Evolutionary conservation across 2,797 vertebrate genomes (phyloP).

Genomic region (Molossus alvarezi): DNA sequence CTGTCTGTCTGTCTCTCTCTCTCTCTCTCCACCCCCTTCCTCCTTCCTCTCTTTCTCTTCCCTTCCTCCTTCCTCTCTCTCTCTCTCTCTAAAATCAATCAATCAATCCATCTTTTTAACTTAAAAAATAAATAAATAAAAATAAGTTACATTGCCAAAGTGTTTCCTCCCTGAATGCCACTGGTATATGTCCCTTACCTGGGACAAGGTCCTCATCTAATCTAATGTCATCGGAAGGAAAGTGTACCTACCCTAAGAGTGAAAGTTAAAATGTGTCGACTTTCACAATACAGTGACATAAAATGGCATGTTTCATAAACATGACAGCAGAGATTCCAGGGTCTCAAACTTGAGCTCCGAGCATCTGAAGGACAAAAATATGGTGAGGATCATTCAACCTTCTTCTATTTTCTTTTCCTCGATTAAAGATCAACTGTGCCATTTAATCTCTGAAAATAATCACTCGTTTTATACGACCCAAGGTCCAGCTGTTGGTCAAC

Average conservation of each 20-base stretch:
- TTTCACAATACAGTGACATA: not conserved
- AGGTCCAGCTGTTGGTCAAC: constrained; percentile 70
- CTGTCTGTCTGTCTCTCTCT: too few relatives aligned
- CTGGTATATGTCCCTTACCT: not conserved
- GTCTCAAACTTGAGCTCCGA: not conserved
- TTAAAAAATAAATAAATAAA: too few relatives aligned
- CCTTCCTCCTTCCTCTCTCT: too few relatives aligned
- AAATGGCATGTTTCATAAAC: not conserved
- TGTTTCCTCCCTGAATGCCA: not conserved
- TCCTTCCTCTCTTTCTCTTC: too few relatives aligned
- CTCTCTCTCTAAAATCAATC: too few relatives aligned
- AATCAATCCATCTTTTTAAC: too few relatives aligned
- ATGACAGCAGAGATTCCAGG: not conserved
- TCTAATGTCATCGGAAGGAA: not conserved
- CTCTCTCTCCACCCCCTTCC: too few relatives aligned
- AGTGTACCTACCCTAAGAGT: not conserved
- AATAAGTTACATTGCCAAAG: not conserved
- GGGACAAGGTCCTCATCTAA: not conserved
- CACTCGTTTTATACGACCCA: constrained; percentile 45
- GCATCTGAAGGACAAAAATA: constrained; percentile 72
- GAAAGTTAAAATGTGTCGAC: not conserved
- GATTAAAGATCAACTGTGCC: constrained; percentile 67
- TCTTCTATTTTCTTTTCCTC: constrained; percentile 79
- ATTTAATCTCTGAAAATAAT: constrained; percentile 76
- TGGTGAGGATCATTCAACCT: constrained; percentile 49